Percentiles rank a stretch among this genome's conserved stretches.
Conservation (phyloP, 2,113 vertebrate genomes). For the Urocitellus parryii region DNA sequence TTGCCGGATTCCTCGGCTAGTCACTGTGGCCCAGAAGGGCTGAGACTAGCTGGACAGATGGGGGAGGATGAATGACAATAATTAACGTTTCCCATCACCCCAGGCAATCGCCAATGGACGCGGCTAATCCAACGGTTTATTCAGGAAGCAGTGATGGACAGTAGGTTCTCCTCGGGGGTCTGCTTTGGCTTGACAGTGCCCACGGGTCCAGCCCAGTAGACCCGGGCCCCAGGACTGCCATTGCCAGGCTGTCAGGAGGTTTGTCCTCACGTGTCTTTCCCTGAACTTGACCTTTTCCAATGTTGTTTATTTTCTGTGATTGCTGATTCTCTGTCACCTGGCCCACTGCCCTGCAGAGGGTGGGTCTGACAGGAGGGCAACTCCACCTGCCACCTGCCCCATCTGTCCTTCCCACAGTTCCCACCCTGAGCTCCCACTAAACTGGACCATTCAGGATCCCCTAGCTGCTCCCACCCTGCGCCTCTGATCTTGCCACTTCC, state of each 20-base stretch:
- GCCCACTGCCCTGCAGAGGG: background rate
- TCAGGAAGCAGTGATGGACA: background rate
- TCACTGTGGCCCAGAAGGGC: background rate
- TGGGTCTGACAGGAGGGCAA: background rate
- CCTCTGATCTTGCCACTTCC: background rate
- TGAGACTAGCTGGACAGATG: background rate
- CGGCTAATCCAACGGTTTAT: background rate
- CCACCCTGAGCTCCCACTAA: background rate
- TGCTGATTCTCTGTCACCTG: background rate
- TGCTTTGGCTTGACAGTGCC: background rate
- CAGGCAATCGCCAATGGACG: background rate
- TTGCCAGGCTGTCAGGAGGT: background rate
- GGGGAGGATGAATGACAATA: background rate
- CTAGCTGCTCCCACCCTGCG: background rate
- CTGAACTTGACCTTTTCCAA: background rate
- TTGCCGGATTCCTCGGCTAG: background rate
- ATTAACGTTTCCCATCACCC: background rate
- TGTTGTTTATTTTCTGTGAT: background rate
- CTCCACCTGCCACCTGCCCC: background rate
- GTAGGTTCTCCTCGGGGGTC: too few relatives aligned
- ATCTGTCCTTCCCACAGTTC: fast-evolving
- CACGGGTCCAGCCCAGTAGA: background rate
- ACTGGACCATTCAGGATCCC: fast-evolving
- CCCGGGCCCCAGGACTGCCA: background rate
- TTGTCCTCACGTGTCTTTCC: background rate